phyloP scores from a whole-genome alignment of 2,113 vertebrate species.

The Pontoporia blainvillei region DNA sequence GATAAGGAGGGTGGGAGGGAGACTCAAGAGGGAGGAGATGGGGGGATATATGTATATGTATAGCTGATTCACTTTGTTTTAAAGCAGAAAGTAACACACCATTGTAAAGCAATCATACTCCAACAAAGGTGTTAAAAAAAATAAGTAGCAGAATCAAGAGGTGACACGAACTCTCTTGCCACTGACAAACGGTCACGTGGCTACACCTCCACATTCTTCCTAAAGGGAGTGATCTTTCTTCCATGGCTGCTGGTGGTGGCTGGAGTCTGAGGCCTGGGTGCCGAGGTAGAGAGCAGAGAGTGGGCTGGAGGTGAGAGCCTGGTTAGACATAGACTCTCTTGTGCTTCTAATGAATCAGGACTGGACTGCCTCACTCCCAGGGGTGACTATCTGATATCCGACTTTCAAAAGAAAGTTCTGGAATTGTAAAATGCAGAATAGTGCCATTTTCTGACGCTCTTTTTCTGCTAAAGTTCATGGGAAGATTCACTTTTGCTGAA shows the following conservation, averaged over 20 bases:
- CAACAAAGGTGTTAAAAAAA: too few relatives aligned
- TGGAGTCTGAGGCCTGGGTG: not conserved
- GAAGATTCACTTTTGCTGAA: not conserved
- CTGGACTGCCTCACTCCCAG: not conserved
- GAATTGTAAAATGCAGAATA: not conserved
- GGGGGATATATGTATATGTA: too few relatives aligned
- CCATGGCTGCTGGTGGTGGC: not conserved
- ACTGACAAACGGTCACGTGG: accelerated
- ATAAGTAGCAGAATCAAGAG: not conserved
- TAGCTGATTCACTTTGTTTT: too few relatives aligned
- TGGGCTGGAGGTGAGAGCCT: not conserved
- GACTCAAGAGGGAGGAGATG: too few relatives aligned
- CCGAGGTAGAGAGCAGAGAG: not conserved
- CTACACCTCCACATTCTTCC: not conserved
- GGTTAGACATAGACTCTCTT: not conserved
- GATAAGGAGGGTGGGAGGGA: too few relatives aligned
- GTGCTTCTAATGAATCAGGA: not conserved
- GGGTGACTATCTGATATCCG: not conserved
- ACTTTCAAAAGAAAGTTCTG: not conserved
- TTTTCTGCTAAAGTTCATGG: not conserved
- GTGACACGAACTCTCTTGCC: not conserved
- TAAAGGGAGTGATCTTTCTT: not conserved
- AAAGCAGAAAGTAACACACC: too few relatives aligned
- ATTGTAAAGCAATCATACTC: too few relatives aligned
- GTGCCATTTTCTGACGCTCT: not conserved